phyloP scores from a whole-genome alignment of 1,140 invertebrate species.

The Drosophila quadrilineata region DNA sequence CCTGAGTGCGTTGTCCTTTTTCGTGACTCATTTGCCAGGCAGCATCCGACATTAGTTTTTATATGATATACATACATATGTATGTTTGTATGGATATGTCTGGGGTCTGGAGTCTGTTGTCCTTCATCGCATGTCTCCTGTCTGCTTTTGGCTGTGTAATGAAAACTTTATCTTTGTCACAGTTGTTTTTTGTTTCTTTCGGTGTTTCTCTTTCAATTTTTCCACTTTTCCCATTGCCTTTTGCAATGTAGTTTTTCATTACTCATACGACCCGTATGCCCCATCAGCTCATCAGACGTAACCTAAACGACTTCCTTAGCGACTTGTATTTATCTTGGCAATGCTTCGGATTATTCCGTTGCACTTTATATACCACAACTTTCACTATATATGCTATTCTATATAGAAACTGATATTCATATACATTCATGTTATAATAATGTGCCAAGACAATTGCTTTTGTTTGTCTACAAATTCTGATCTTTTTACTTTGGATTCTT shows the following conservation, averaged over 20 bases:
- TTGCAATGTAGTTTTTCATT: conserved; percentile 57
- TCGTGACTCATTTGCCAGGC: conserved; percentile 40
- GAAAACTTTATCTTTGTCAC: conserved; percentile 74
- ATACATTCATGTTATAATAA: too few species aligned
- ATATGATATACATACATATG: conserved; percentile 1
- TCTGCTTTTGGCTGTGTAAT: conserved; percentile 55
- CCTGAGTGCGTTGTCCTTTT: conserved; percentile 18
- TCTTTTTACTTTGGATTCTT: too few species aligned
- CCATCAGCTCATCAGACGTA: too few species aligned
- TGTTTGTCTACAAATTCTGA: too few species aligned
- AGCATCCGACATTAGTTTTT: conserved; percentile 54
- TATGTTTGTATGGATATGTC: too few species aligned
- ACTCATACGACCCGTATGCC: conserved; percentile 59
- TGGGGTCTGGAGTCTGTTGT: too few species aligned
- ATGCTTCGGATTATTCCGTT: not conserved
- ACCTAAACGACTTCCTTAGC: conserved; percentile 5
- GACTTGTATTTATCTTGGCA: conserved; percentile 51
- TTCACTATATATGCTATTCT: too few species aligned
- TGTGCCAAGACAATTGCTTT: too few species aligned
- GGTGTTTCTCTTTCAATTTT: conserved; percentile 14
- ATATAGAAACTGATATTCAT: too few species aligned
- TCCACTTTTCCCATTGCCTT: conserved; percentile 5
- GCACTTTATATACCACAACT: too few species aligned
- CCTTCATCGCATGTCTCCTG: conserved; percentile 20
- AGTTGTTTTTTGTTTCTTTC: conserved; percentile 29